Evolutionary conservation across 2,797 vertebrate species (phyloP).

Genomic region (Tachyglossus aculeatus): DNA sequence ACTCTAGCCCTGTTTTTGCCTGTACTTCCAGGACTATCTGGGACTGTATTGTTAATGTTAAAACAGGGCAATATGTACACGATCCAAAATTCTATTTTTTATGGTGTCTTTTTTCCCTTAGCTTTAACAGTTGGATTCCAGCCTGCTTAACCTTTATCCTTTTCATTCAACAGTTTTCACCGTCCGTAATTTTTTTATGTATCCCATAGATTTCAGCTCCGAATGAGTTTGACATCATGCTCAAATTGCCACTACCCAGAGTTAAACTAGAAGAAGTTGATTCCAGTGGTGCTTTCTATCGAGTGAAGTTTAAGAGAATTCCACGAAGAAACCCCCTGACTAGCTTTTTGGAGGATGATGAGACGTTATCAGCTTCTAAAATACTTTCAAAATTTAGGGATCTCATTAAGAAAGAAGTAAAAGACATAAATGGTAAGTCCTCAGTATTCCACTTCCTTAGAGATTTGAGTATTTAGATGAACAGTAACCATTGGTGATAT

Average conservation of each 20-base stretch:
- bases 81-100: too few species aligned
- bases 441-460: background rate
- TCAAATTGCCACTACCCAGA: slow-evolving; percentile 71
- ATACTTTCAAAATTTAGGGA: slow-evolving; percentile 79
- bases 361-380: slow-evolving; percentile 72
- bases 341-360: slow-evolving; percentile 68
- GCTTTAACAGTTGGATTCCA: too few species aligned
- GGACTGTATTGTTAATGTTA: too few species aligned
- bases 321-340: slow-evolving; percentile 43
- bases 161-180: too few species aligned
- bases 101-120: too few species aligned
- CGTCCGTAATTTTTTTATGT: background rate
- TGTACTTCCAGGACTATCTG: too few species aligned
- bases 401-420: slow-evolving; percentile 74
- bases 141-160: too few species aligned
- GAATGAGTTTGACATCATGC: slow-evolving; percentile 90
- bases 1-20: too few species aligned
- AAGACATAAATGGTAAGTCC: slow-evolving; percentile 64
- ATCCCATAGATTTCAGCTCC: slow-evolving; percentile 80
- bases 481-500: background rate
- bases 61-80: too few species aligned
- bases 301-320: slow-evolving; percentile 75
- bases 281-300: slow-evolving; percentile 76
- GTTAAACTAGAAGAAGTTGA: slow-evolving; percentile 61
- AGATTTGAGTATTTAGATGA: background rate